Evolutionary conservation across 2,113 vertebrate genomes (phyloP).

Genomic region (Ptilonorhynchus violaceus): DNA sequence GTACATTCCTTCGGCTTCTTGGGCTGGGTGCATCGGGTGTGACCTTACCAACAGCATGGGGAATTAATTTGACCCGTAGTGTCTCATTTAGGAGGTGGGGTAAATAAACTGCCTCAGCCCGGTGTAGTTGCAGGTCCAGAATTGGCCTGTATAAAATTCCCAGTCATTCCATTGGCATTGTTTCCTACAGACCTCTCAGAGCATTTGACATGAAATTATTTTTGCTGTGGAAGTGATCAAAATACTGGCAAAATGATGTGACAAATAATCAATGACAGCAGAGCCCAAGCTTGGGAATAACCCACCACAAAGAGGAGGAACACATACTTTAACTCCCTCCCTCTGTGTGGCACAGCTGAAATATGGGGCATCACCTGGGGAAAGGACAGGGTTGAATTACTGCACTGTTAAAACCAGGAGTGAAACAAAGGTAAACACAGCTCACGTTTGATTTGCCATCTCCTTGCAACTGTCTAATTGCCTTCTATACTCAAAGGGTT

Average conservation of each 20-base stretch:
- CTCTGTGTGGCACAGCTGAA: not conserved
- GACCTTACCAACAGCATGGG: not conserved
- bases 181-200: not conserved
- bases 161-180: not conserved
- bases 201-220: not conserved
- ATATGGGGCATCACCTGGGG: not conserved
- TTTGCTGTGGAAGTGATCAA: not conserved
- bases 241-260: not conserved
- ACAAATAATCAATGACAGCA: not conserved
- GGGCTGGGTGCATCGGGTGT: not conserved
- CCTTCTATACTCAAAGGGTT: constrained; percentile 43
- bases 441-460: not conserved
- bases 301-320: not conserved
- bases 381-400: not conserved
- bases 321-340: not conserved
- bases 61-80: not conserved
- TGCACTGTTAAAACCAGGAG: constrained; percentile 23
- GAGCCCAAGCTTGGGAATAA: not conserved
- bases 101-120: not conserved
- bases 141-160: not conserved
- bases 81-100: not conserved
- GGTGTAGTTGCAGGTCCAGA: not conserved
- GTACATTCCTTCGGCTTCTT: not conserved
- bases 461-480: constrained; percentile 56
- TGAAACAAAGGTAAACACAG: constrained; percentile 23